These are phyloP conservation scores for Endomychus coccineus DNA, from an alignment of 2,888 invertebrate species.

Conservation along the genomic window DNA sequence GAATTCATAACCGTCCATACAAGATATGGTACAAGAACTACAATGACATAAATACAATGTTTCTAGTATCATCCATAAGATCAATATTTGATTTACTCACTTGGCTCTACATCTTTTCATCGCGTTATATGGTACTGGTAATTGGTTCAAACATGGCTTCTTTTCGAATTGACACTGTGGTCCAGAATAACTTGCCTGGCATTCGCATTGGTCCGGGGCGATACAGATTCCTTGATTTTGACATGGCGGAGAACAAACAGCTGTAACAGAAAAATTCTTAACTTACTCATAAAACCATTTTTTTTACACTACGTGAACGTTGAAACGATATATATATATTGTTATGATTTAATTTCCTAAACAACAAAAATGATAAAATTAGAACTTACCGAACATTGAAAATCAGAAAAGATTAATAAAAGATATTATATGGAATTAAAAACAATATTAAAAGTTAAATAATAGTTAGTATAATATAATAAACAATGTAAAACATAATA, in stretches of 20 bases:
- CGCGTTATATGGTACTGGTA: constrained; percentile 60
- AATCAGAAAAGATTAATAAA: too few species aligned
- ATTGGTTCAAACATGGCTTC: constrained; percentile 61
- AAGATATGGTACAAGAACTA: constrained; percentile 56
- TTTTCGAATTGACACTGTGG: constrained; percentile 67
- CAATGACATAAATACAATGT: too few species aligned
- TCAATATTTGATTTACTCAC: constrained; percentile 30
- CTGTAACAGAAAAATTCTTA: constrained; percentile 47
- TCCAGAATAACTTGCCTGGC: constrained; percentile 65
- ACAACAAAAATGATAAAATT: too few species aligned
- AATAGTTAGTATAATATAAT: too few species aligned
- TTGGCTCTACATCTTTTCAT: constrained; percentile 53
- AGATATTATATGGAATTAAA: too few species aligned
- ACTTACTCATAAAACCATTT: too few species aligned
- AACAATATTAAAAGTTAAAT: too few species aligned
- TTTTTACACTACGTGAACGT: too few species aligned
- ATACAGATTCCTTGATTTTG: constrained; percentile 76
- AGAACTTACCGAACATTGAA: too few species aligned
- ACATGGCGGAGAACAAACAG: constrained; percentile 67
- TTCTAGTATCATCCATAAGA: not conserved
- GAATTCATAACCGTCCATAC: constrained; percentile 60
- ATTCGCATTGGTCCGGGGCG: constrained; percentile 66
- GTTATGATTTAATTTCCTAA: too few species aligned
- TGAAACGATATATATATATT: too few species aligned
- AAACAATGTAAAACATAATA: too few species aligned